phyloP scores from a whole-genome alignment of 2,888 invertebrate genomes.

The Drosophila merina region DNA sequence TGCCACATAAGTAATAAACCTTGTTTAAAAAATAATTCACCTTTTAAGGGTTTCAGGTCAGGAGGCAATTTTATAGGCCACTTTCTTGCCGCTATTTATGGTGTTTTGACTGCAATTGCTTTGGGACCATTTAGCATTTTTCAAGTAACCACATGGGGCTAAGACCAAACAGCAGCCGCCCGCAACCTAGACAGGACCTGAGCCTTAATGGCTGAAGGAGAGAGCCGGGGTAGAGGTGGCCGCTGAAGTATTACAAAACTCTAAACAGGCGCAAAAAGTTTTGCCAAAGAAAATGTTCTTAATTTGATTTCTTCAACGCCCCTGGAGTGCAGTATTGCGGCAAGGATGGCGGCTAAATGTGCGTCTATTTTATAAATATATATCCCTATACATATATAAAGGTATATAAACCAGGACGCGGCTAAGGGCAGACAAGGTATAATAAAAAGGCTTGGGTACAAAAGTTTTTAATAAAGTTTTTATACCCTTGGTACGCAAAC shows the following conservation, averaged over 20 bases:
- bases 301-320: constrained; percentile 78
- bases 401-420: constrained; percentile 28
- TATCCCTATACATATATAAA: constrained; percentile 21
- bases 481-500: constrained; percentile 52
- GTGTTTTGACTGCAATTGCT: constrained; percentile 69
- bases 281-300: constrained; percentile 72
- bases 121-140: constrained; percentile 80
- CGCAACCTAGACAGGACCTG: constrained; percentile 44
- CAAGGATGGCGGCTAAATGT: constrained; percentile 53
- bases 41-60: constrained; percentile 2
- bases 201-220: constrained; percentile 51
- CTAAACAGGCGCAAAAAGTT: constrained; percentile 70
- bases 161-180: constrained; percentile 50
- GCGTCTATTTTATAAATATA: constrained; percentile 69
- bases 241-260: constrained; percentile 71
- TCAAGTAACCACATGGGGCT: constrained; percentile 81
- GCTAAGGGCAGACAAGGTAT: constrained; percentile 42
- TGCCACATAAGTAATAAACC: not conserved
- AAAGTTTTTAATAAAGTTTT: constrained; percentile 80
- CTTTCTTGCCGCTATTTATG: constrained; percentile 39
- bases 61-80: constrained; percentile 4
- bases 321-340: constrained; percentile 62
- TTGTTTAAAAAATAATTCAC: not conserved
- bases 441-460: constrained; percentile 70
- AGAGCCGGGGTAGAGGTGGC: constrained; percentile 1